phyloP scores from a whole-genome alignment of 2,888 invertebrate species.

The Terebella lapidaria region DNA sequence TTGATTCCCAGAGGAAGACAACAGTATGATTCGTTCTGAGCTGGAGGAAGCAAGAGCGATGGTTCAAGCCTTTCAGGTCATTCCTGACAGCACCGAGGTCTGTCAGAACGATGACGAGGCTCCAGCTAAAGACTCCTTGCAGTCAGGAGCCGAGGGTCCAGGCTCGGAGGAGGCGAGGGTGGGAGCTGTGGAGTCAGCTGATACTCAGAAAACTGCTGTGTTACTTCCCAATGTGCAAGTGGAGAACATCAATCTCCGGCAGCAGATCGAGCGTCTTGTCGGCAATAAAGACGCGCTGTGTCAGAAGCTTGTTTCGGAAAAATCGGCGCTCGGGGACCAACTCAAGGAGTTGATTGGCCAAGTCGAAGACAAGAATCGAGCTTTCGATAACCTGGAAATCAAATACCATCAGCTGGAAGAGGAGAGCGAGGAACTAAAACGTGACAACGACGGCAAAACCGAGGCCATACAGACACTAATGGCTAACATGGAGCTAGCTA shows the following conservation, averaged over 20 bases:
- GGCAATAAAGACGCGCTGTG: neutral
- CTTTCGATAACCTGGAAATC: neutral
- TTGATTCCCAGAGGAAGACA: too few relatives aligned
- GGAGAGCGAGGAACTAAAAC: neutral
- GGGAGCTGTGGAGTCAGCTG: too few relatives aligned
- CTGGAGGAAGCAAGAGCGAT: neutral
- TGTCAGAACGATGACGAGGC: neutral
- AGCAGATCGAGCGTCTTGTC: neutral
- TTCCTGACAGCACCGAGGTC: neutral
- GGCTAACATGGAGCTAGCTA: neutral
- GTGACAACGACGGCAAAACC: neutral
- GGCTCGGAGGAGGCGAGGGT: too few relatives aligned
- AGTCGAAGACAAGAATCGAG: neutral
- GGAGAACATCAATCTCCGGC: neutral
- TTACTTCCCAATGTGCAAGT: neutral
- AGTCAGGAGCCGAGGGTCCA: too few relatives aligned
- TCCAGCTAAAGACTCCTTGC: too few relatives aligned
- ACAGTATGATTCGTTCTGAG: too few relatives aligned
- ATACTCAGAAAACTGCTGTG: too few relatives aligned
- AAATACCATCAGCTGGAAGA: neutral
- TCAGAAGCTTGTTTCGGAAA: neutral
- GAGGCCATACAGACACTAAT: constrained; percentile 1
- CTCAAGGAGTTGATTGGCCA: neutral
- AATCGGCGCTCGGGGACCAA: neutral
- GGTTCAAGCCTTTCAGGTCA: neutral